Evolutionary conservation across 2,113 vertebrate genomes (phyloP).

Genomic region (Excalfactoria chinensis): DNA sequence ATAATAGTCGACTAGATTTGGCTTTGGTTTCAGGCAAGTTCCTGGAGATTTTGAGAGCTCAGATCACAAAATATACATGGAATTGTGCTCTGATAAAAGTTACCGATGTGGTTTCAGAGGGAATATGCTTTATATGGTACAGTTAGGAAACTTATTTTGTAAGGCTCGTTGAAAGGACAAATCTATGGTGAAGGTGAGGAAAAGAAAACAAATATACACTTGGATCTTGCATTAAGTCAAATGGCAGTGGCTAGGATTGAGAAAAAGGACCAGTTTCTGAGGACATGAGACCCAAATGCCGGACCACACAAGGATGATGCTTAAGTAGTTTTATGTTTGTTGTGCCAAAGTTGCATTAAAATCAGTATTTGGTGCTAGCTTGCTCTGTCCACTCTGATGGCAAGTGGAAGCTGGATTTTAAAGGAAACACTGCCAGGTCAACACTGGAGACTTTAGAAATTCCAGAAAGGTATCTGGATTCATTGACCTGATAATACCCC

Average conservation of each 20-base stretch:
- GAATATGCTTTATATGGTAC: background rate
- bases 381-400: background rate
- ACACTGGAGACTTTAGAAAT: background rate
- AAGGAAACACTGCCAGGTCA: background rate
- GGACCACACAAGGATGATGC: background rate
- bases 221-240: background rate
- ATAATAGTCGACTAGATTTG: constrained; percentile 5
- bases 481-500: background rate
- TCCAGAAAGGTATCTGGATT: background rate
- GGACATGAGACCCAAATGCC: background rate
- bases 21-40: constrained; percentile 4
- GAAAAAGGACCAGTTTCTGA: background rate
- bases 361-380: background rate
- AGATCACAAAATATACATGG: background rate
- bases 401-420: background rate
- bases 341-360: background rate
- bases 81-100: constrained; percentile 34
- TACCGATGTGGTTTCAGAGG: background rate
- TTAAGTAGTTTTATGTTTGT: background rate
- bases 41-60: constrained; percentile 10
- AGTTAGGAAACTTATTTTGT: background rate
- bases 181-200: background rate
- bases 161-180: background rate
- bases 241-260: background rate
- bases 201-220: background rate